A percentile compares a stretch with the other conserved stretches of the same genome.
Conservation (phyloP, 2,113 vertebrate genomes). For the Semnornis frantzii region DNA sequence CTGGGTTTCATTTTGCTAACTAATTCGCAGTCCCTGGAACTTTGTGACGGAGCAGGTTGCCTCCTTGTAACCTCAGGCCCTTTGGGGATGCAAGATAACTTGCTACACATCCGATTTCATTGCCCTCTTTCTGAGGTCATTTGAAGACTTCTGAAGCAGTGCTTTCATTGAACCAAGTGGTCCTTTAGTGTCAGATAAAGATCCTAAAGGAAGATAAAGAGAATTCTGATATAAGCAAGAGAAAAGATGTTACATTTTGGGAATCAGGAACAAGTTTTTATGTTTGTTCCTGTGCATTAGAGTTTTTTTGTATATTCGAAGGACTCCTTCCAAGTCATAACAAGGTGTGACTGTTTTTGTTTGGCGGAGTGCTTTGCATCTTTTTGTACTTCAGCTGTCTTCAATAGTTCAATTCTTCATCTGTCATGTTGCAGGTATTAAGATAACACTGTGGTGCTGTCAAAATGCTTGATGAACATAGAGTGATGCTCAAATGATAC, state of each 20-base stretch:
- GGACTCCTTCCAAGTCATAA: neutral
- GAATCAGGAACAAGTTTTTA: neutral
- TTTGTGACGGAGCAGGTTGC: accelerated
- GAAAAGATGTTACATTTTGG: neutral
- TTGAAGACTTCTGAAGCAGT: neutral
- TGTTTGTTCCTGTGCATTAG: neutral
- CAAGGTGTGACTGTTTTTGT: too few relatives aligned
- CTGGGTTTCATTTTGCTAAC: neutral
- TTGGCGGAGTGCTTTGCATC: neutral
- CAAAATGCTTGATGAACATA: neutral
- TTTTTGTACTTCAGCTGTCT: neutral
- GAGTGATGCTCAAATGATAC: neutral
- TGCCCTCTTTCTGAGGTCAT: accelerated
- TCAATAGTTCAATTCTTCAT: neutral
- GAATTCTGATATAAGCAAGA: neutral
- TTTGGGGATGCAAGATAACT: neutral
- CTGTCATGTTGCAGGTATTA: neutral
- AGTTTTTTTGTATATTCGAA: neutral
- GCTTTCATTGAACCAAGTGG: neutral
- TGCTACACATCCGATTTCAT: neutral
- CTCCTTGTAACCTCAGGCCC: neutral
- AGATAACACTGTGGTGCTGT: neutral
- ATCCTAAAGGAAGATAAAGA: neutral
- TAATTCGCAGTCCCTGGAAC: neutral
- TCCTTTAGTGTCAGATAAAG: neutral